phyloP scores from a whole-genome alignment of 1,140 invertebrate genomes.

The Microplitis mediator region DNA sequence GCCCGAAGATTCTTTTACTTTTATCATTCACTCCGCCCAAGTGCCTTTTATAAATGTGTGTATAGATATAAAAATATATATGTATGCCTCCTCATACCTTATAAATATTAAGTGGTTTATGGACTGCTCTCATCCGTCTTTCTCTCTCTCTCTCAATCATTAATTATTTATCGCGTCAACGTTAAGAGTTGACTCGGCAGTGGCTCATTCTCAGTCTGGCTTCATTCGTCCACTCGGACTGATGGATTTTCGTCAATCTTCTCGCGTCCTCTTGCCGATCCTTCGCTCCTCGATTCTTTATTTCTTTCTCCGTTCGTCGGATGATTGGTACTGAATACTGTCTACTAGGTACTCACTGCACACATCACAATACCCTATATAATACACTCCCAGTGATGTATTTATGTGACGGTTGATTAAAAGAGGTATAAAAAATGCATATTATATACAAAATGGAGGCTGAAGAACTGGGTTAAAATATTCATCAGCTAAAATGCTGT shows the following conservation, averaged over 20 bases:
- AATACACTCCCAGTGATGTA: slow-evolving; percentile 6
- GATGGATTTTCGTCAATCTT: slow-evolving; percentile 41
- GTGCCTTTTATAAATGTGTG: slow-evolving; percentile 2
- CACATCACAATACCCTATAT: no score
- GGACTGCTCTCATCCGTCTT: slow-evolving; percentile 29
- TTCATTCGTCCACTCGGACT: slow-evolving; percentile 35
- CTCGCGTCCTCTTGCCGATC: slow-evolving; percentile 14
- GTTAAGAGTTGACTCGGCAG: slow-evolving; percentile 34
- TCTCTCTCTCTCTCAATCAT: slow-evolving; percentile 40
- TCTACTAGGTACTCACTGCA: no score
- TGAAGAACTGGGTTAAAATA: slow-evolving; percentile 59
- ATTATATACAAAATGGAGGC: slow-evolving; percentile 1
- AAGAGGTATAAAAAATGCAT: background rate
- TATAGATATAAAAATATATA: background rate
- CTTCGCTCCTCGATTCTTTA: background rate
- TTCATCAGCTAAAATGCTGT: slow-evolving; percentile 35
- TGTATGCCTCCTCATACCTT: slow-evolving; percentile 42
- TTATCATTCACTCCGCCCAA: slow-evolving; percentile 3
- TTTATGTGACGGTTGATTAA: slow-evolving; percentile 30
- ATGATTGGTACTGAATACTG: no score
- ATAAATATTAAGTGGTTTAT: slow-evolving; percentile 59
- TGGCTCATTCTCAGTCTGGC: slow-evolving; percentile 17
- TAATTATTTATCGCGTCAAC: slow-evolving; percentile 60
- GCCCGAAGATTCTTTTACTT: slow-evolving; percentile 20
- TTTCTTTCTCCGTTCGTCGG: slow-evolving; percentile 3